Conservation (phyloP, 2,113 vertebrate genomes). For the Apteryx mantelli region DNA sequence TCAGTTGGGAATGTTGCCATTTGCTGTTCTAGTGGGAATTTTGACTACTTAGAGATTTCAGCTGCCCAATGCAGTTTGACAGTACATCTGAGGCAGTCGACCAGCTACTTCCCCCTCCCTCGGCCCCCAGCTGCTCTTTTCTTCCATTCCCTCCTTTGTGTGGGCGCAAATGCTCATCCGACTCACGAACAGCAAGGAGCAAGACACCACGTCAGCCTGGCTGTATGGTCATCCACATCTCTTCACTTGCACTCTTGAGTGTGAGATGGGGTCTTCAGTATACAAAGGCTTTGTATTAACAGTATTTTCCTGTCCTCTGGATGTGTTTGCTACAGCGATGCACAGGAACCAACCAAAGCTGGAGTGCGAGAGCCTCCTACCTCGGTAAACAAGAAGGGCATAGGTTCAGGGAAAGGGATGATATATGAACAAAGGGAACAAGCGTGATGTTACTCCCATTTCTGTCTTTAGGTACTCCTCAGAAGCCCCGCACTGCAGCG, state of each 20-base stretch:
- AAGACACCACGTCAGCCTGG: accelerated
- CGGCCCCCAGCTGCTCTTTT: background rate
- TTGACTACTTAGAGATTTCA: background rate
- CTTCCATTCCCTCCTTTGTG: background rate
- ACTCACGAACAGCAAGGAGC: background rate
- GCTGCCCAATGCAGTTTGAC: background rate
- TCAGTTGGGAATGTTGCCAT: background rate
- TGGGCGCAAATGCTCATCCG: accelerated
- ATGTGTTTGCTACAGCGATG: background rate
- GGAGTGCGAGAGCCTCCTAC: background rate
- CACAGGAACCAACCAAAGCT: background rate
- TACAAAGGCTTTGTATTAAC: background rate
- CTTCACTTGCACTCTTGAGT: background rate
- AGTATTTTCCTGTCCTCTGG: background rate
- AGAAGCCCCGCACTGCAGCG: background rate
- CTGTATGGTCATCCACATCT: background rate
- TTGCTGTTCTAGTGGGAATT: background rate
- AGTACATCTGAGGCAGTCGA: background rate
- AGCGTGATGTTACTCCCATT: background rate
- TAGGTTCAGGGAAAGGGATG: background rate
- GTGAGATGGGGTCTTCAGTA: background rate
- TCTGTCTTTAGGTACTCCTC: background rate
- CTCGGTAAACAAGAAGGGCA: background rate
- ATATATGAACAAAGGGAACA: background rate
- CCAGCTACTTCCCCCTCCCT: background rate